Evolutionary conservation across 2,888 invertebrate species (phyloP).

Genomic region (Allacma fusca): DNA sequence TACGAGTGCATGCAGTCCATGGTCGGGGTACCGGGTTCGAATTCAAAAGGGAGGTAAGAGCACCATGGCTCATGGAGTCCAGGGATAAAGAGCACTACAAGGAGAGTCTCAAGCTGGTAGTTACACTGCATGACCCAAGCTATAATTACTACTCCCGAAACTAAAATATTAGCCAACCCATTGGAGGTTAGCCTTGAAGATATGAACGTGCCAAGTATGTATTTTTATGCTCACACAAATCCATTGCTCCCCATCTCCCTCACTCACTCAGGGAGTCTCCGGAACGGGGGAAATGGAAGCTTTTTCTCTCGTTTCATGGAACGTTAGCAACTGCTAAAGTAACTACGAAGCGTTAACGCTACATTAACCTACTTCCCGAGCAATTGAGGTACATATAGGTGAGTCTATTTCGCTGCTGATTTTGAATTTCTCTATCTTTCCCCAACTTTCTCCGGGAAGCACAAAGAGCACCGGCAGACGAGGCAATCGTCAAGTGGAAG

Average conservation of each 20-base stretch:
- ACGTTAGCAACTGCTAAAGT: slow-evolving; percentile 17
- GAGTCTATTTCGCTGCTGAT: slow-evolving; percentile 13
- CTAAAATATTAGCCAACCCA: not conserved
- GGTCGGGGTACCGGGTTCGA: too few relatives aligned
- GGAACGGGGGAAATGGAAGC: not conserved
- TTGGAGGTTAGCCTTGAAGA: slow-evolving; percentile 8
- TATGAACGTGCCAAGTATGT: slow-evolving; percentile 3
- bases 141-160: not conserved
- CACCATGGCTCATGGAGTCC: too few relatives aligned
- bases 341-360: slow-evolving; percentile 34
- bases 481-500: not conserved
- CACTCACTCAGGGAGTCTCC: not conserved
- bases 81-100: too few relatives aligned
- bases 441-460: not conserved
- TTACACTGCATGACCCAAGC: not conserved
- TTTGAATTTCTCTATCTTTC: slow-evolving; percentile 28
- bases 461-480: not conserved
- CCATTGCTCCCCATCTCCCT: not conserved
- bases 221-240: not conserved
- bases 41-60: too few relatives aligned
- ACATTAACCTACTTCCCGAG: slow-evolving; percentile 36
- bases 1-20: too few relatives aligned
- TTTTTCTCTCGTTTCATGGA: slow-evolving; percentile 5
- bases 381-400: not conserved
- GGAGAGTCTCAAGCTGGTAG: too few relatives aligned